These are phyloP conservation scores for Eledona agricola DNA, from an alignment of 2,888 invertebrate genomes.

Conservation along the genomic window DNA sequence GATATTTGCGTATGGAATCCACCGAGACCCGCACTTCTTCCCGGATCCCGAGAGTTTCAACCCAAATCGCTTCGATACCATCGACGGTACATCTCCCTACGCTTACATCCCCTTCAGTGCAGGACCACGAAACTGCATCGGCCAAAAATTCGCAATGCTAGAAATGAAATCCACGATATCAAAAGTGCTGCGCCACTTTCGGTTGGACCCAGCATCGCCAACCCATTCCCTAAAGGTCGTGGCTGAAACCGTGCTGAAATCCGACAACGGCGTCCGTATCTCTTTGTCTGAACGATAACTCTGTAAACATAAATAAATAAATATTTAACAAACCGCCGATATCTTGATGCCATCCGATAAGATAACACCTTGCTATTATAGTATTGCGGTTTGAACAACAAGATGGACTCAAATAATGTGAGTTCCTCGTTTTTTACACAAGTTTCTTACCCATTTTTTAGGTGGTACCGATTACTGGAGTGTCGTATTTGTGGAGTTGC, in stretches of 20 bases:
- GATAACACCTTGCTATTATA: too few relatives aligned
- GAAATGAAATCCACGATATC: conserved; percentile 67
- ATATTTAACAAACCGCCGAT: conserved; percentile 1
- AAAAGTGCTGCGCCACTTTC: conserved; percentile 64
- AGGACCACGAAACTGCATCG: conserved; percentile 35
- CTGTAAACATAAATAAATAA: not conserved
- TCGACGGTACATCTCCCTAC: conserved; percentile 32
- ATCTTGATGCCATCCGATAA: conserved; percentile 5
- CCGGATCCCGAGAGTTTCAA: conserved; percentile 34
- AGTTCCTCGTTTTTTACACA: not conserved
- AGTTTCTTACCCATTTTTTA: conserved; percentile 3
- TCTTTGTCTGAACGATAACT: conserved; percentile 3
- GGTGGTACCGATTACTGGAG: conserved; percentile 9
- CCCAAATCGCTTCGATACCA: conserved; percentile 28
- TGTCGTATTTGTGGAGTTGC: conserved; percentile 30
- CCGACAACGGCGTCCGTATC: conserved; percentile 63
- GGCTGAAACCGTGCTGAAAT: conserved; percentile 63
- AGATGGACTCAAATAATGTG: conserved; percentile 14
- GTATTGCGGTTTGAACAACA: too few relatives aligned
- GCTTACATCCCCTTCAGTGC: conserved; percentile 36
- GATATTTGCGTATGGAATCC: conserved; percentile 31
- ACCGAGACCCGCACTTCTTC: conserved; percentile 31
- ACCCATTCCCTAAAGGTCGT: conserved; percentile 61
- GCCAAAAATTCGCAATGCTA: conserved; percentile 64
- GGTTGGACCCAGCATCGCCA: conserved; percentile 46